These are phyloP conservation scores for Fulmarus glacialis DNA, from an alignment of 2,113 vertebrate species.

Conservation along the genomic window DNA sequence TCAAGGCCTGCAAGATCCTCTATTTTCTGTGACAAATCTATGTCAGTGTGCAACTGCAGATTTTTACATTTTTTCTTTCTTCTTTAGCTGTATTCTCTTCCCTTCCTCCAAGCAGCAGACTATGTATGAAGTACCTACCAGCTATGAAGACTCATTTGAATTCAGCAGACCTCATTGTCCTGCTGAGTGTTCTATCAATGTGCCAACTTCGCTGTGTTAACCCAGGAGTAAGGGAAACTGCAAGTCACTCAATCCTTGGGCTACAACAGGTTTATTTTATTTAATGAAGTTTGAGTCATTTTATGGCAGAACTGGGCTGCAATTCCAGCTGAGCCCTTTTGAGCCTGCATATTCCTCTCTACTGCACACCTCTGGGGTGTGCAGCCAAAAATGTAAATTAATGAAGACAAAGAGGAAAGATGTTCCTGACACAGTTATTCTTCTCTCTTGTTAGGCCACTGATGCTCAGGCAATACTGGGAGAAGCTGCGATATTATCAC, in stretches of 20 bases:
- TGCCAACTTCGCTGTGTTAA: conserved; percentile 40
- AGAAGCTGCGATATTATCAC: neutral
- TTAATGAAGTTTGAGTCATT: conserved; percentile 56
- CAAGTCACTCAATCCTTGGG: conserved; percentile 34
- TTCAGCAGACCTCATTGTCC: conserved; percentile 51
- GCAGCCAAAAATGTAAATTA: conserved; percentile 49
- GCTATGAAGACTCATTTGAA: conserved; percentile 37
- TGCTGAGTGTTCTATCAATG: conserved; percentile 55
- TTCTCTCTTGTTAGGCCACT: neutral
- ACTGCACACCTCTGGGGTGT: neutral
- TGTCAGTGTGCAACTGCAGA: neutral
- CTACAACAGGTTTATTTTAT: conserved; percentile 55
- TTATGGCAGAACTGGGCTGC: conserved; percentile 35
- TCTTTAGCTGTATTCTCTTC: neutral
- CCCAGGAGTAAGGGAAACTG: conserved; percentile 42
- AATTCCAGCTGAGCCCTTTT: conserved; percentile 56
- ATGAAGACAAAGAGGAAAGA: conserved; percentile 55
- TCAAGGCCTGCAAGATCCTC: neutral
- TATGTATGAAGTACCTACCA: neutral
- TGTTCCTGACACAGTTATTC: conserved; percentile 5
- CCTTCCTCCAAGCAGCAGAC: neutral
- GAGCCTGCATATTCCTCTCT: conserved; percentile 32
- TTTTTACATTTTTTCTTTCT: neutral
- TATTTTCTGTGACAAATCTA: neutral
- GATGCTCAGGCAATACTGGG: neutral